Evolutionary conservation across 2,888 invertebrate genomes (phyloP).

Genomic region (Leptinotarsa peninsularis): DNA sequence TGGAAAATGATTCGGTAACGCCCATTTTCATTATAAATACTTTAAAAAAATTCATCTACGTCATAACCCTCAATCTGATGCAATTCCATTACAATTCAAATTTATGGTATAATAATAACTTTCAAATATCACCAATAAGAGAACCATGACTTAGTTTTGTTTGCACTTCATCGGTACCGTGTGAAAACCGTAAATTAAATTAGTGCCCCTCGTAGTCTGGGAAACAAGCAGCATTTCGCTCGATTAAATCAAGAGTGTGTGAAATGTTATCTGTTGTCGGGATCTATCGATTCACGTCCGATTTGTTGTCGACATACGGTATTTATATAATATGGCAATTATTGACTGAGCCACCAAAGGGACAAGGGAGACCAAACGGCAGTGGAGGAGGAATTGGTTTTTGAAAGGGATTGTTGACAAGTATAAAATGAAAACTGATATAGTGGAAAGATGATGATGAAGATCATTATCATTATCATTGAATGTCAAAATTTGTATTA

Average conservation of each 20-base stretch:
- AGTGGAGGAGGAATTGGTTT: constrained; percentile 17
- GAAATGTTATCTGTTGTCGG: constrained; percentile 63
- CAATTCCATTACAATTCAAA: no score
- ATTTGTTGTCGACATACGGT: constrained; percentile 63
- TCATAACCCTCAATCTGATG: no score
- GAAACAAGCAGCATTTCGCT: constrained; percentile 48
- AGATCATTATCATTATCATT: no score
- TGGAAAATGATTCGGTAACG: no score
- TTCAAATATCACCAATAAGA: neutral
- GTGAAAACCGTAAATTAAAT: constrained; percentile 45
- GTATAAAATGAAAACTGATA: neutral
- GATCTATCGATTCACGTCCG: constrained; percentile 63
- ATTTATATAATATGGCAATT: constrained; percentile 61
- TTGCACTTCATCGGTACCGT: constrained; percentile 39
- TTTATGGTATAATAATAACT: neutral
- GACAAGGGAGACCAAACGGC: constrained; percentile 46
- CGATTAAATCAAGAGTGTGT: constrained; percentile 61
- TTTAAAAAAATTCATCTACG: no score
- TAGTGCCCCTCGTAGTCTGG: constrained; percentile 36
- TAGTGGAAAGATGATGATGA: no score
- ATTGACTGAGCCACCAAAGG: constrained; percentile 54
- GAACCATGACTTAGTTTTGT: constrained; percentile 30
- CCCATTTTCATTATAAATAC: no score
- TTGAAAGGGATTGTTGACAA: neutral
- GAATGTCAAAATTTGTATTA: no score